Base-by-base conservation (phyloP, 2,113 vertebrate species). In the Chelonoidis abingdonii region DNA sequence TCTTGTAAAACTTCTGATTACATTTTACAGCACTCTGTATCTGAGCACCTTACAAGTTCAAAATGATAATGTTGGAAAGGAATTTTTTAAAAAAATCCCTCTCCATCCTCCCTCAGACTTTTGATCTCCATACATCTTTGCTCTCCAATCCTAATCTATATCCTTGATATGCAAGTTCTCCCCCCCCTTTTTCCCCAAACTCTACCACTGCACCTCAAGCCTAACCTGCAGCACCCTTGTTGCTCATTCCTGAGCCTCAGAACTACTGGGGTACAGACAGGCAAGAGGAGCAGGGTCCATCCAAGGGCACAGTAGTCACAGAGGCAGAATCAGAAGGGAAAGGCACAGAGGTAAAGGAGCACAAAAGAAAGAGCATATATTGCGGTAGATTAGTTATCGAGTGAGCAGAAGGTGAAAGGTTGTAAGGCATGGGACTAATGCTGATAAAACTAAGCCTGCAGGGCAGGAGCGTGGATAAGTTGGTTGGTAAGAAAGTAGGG, bases 271-370 rank as follows among this genome's bases (percentile, higher is more conserved):
- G 4, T 1, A 4, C 8, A 5, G 69, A 19, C 14, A 50, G 6
- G 72, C 50, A 8, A 2, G 80, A 21, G 0, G 0, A 69, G 62
- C 62, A 69, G 35, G 62, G 35, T 17, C 62, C 35, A n/a, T 69
- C 35, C 62, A 65, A 65, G 14, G 31, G 14, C 31, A 17, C 1
- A 8, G 31, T 35, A n/a, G 35, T 69, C 62, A 69, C 62, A n/a
- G 62, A 69, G 16, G 31, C 16, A n/a, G 31, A 65, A n/a, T 65
- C 35, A n/a, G 24, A n/a, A n/a, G 62, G 62, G 10, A 54, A 0
- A 35, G 7, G 0, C 0, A 0, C 10, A 6, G 41, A 5, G 10
- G 11, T 10, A 1, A 0, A 0, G 41, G 52, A 65, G 0, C 2
- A 1, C 5, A 65, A 11, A 88, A 78, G 87, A 5, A 76, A 75